Evolutionary conservation across 2,888 invertebrate genomes (phyloP).

Genomic region (Melanargia galathea): DNA sequence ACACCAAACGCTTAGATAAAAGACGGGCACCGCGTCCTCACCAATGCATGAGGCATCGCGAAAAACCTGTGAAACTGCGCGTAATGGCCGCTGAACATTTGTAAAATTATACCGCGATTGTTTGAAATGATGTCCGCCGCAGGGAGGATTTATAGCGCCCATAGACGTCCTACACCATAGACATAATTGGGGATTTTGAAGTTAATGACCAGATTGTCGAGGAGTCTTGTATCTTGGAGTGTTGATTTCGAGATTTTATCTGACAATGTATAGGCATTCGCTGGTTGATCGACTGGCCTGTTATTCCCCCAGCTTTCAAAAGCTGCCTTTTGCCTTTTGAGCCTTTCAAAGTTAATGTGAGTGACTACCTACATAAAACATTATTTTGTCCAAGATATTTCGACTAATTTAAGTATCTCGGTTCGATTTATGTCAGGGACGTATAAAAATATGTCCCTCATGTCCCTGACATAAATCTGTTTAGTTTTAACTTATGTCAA

Average conservation of each 20-base stretch:
- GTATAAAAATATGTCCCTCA: too few species aligned
- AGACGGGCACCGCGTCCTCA: constrained; percentile 60
- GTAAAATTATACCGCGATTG: constrained; percentile 69
- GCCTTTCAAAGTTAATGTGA: too few species aligned
- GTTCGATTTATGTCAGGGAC: too few species aligned
- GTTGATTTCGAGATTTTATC: neutral
- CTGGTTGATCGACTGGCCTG: too few species aligned
- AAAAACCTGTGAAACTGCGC: constrained; percentile 72
- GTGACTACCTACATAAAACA: too few species aligned
- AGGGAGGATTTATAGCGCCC: constrained; percentile 46
- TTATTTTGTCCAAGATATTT: too few species aligned
- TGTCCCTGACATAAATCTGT: too few species aligned
- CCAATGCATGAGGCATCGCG: constrained; percentile 63
- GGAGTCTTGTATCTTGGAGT: neutral
- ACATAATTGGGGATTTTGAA: constrained; percentile 8
- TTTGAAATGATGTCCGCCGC: constrained; percentile 49
- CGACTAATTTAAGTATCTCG: too few species aligned
- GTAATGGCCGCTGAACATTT: constrained; percentile 74
- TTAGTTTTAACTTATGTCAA: too few species aligned
- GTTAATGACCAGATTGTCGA: constrained; percentile 3
- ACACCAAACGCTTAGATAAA: constrained; percentile 54
- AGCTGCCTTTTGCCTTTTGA: too few species aligned
- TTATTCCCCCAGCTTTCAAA: too few species aligned
- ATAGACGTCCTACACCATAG: constrained; percentile 36
- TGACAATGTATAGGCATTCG: neutral